A percentile compares a stretch with the other conserved stretches of the same genome.
Evolutionary conservation across 2,113 vertebrate genomes (phyloP).

Genomic region (Aldabrachelys gigantea): DNA sequence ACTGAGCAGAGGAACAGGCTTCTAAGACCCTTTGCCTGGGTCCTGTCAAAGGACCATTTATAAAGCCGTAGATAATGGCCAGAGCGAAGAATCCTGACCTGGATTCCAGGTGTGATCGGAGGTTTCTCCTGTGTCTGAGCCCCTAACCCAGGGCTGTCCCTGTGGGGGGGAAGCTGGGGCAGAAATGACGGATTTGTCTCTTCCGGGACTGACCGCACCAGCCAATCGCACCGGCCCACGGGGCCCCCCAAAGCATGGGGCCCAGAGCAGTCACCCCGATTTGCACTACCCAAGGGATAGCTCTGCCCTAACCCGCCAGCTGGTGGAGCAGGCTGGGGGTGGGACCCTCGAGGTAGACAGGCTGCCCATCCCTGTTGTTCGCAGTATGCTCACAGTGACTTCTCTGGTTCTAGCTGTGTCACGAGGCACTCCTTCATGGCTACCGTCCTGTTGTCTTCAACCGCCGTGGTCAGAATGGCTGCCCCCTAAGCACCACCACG

Average conservation of each 20-base stretch:
- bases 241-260: too few species aligned
- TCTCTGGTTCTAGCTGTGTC: conserved; percentile 77
- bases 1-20: too few species aligned
- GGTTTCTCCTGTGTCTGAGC: neutral
- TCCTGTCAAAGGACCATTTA: neutral
- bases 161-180: too few species aligned
- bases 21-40: neutral
- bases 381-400: neutral
- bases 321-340: neutral
- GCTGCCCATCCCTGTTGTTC: neutral
- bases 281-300: too few species aligned
- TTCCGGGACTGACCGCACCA: too few species aligned
- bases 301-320: neutral
- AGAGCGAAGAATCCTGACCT: neutral
- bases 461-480: conserved; percentile 87
- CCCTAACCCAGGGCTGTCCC: neutral
- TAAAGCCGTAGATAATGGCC: too few species aligned
- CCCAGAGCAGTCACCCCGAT: too few species aligned
- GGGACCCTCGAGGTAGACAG: neutral
- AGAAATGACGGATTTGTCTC: too few species aligned
- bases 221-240: too few species aligned
- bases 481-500: conserved; percentile 84
- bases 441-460: conserved; percentile 86
- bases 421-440: conserved; percentile 79
- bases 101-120: neutral